Conservation (phyloP, 2,888 invertebrate genomes). For the Acanthococcus lagerstroemiae region DNA sequence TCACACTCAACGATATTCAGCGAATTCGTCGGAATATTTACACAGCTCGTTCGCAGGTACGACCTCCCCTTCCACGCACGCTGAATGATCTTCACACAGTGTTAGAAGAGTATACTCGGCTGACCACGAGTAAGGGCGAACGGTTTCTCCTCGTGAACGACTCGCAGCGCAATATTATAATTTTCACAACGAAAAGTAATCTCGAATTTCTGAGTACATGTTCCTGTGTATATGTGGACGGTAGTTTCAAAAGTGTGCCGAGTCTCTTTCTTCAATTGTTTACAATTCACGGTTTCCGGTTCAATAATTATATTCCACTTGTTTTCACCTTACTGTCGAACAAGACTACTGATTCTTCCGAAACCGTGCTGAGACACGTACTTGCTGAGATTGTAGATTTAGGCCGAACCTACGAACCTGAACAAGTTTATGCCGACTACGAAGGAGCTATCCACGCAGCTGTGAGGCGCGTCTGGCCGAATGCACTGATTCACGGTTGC, state of each 20-base stretch:
- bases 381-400: not conserved
- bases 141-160: not conserved
- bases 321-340: not conserved
- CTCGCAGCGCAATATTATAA: not conserved
- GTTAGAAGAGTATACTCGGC: not conserved
- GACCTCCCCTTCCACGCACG: not conserved
- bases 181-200: not conserved
- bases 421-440: not conserved
- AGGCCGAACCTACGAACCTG: not conserved
- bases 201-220: too few species aligned
- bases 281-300: not conserved
- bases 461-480: not conserved
- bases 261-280: not conserved
- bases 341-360: not conserved
- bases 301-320: not conserved
- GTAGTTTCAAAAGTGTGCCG: not conserved
- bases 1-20: not conserved
- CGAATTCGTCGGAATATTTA: not conserved
- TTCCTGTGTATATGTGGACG: not conserved
- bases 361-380: not conserved
- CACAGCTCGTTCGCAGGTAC: not conserved
- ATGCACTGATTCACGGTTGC: too few species aligned
- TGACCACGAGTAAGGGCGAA: not conserved
- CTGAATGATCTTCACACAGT: not conserved
- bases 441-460: not conserved